These are phyloP conservation scores for Ophiodon elongatus DNA, from an alignment of 2,113 vertebrate genomes.

Conservation along the genomic window DNA sequence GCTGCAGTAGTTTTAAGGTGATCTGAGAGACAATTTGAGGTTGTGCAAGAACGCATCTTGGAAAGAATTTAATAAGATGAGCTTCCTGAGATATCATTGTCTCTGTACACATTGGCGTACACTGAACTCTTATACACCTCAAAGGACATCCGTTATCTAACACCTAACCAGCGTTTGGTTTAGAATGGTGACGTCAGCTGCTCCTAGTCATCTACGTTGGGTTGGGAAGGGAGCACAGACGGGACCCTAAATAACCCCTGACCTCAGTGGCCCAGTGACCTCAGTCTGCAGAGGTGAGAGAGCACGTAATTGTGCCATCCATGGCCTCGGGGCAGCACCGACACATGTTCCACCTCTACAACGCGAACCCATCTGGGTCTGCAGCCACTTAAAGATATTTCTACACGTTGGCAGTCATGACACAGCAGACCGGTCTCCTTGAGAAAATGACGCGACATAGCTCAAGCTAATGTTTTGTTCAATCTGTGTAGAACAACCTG, in stretches of 20 bases:
- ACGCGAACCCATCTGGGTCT: conserved; percentile 49
- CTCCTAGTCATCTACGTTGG: not conserved
- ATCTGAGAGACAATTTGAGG: conserved; percentile 8
- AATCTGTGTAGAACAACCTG: not conserved
- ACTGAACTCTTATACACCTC: not conserved
- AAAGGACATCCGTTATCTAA: not conserved
- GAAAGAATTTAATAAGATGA: conserved; percentile 18
- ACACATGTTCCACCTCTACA: conserved; percentile 72
- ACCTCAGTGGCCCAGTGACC: conserved; percentile 74
- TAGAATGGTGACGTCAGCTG: conserved; percentile 46
- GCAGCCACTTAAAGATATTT: conserved; percentile 62
- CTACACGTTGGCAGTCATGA: conserved; percentile 47
- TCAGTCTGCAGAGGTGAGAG: conserved; percentile 74
- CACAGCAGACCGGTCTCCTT: conserved; percentile 53
- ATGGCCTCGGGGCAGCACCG: conserved; percentile 63
- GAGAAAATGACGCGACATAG: conserved; percentile 28
- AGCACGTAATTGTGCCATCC: conserved; percentile 81
- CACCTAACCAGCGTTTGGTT: conserved; percentile 2
- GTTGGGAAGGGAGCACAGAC: conserved; percentile 40
- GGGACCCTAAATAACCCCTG: conserved; percentile 74
- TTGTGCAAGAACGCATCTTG: conserved; percentile 8
- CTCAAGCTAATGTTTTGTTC: not conserved
- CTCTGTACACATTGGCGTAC: not conserved
- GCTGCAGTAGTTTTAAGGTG: not conserved
- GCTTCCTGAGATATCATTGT: not conserved